phyloP scores from a whole-genome alignment of 2,888 invertebrate species.

The Ennomos fuscantarius region DNA sequence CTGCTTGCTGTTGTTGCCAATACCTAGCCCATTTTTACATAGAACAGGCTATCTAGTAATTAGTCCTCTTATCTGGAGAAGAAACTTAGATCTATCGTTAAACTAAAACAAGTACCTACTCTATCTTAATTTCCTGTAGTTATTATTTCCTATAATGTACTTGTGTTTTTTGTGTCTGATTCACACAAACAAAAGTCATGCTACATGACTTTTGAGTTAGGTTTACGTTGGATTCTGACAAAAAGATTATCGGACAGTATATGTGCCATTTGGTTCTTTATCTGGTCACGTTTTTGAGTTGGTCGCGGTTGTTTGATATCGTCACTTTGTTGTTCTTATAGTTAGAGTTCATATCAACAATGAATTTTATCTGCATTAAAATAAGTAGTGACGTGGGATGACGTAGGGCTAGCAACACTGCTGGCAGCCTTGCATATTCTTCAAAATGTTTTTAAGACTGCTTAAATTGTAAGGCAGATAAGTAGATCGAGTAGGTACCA shows the following conservation, averaged over 20 bases:
- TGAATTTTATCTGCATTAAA: constrained; percentile 27
- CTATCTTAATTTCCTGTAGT: too few relatives aligned
- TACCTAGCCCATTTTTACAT: constrained; percentile 46
- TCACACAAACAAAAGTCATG: constrained; percentile 14
- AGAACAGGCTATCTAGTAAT: constrained; percentile 36
- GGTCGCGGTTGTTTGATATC: constrained; percentile 24
- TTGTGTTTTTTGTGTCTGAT: neutral
- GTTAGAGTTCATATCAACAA: constrained; percentile 33
- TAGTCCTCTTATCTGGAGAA: constrained; percentile 1
- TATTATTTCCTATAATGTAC: too few relatives aligned
- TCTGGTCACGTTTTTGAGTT: constrained; percentile 38
- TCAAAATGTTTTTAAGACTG: constrained; percentile 59
- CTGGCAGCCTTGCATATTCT: constrained; percentile 62
- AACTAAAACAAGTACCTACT: too few relatives aligned
- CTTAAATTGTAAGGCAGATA: constrained; percentile 45
- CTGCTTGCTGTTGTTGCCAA: constrained; percentile 52
- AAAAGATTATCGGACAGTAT: constrained; percentile 22
- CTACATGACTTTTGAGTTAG: constrained; percentile 14
- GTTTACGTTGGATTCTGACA: constrained; percentile 4
- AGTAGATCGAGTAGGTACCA: constrained; percentile 38
- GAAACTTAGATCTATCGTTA: constrained; percentile 5
- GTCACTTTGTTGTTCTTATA: constrained; percentile 26
- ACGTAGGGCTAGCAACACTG: too few relatives aligned
- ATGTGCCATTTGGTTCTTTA: constrained; percentile 32
- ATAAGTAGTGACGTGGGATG: too few relatives aligned